Conservation (phyloP, 2,888 invertebrate species). For the Hyles lineata region DNA sequence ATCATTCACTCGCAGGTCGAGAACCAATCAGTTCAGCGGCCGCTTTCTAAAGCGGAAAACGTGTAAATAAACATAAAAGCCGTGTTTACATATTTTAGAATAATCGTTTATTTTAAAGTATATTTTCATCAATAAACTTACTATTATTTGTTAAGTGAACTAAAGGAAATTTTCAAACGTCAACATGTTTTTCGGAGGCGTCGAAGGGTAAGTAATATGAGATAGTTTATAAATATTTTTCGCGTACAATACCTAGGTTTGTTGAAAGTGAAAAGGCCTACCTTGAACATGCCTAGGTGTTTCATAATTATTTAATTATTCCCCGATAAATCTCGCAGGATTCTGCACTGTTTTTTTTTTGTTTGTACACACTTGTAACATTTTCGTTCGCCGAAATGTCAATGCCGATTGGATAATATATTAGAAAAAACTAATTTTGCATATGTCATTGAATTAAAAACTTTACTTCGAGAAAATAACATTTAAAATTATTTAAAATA, state of each 20-base stretch:
- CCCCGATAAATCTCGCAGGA: not conserved
- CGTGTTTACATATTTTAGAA: constrained; percentile 15
- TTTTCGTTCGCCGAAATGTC: constrained; percentile 46
- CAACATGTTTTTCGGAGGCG: constrained; percentile 72
- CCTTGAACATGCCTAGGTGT: constrained; percentile 70
- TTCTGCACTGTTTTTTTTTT: not conserved
- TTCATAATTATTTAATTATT: constrained; percentile 50
- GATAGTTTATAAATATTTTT: constrained; percentile 26
- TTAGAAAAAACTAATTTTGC: constrained; percentile 28
- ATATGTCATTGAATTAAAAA: constrained; percentile 12
- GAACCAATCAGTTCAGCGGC: constrained; percentile 52
- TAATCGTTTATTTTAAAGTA: not conserved
- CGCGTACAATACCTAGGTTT: constrained; percentile 36
- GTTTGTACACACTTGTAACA: not conserved
- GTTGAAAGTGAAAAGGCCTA: constrained; percentile 75
- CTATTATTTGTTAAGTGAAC: constrained; percentile 38
- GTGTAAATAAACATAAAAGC: constrained; percentile 33
- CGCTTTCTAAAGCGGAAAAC: constrained; percentile 52
- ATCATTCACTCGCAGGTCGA: constrained; percentile 33
- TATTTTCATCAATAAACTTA: not conserved
- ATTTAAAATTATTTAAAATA: not conserved
- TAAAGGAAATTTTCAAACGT: not conserved
- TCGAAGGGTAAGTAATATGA: constrained; percentile 70
- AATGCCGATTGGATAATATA: constrained; percentile 47
- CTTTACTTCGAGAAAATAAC: not conserved